Conservation (phyloP, 2,888 invertebrate species). For the Philopedon plagiatum region DNA sequence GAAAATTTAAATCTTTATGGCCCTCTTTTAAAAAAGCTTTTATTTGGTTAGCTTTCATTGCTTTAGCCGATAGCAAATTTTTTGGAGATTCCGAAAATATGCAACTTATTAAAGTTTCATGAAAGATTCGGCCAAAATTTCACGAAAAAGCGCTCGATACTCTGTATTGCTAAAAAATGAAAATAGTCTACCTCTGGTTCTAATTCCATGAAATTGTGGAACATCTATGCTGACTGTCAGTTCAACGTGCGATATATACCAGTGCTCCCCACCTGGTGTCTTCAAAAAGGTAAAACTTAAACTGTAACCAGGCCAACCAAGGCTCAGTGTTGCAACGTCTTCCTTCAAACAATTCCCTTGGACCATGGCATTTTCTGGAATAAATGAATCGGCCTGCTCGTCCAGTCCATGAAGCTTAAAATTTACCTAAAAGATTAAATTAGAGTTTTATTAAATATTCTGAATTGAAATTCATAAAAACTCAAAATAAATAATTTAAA, state of each 20-base stretch:
- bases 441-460: too few species aligned
- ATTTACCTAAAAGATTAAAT: slow-evolving; percentile 60
- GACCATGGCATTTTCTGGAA: slow-evolving; percentile 81
- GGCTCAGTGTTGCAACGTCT: slow-evolving; percentile 79
- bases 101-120: too few species aligned
- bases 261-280: slow-evolving; percentile 91
- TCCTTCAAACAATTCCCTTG: slow-evolving; percentile 83
- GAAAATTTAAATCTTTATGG: too few species aligned
- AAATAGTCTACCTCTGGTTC: slow-evolving; percentile 65
- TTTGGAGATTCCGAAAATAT: too few species aligned
- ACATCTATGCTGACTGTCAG: slow-evolving; percentile 77
- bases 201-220: slow-evolving; percentile 63
- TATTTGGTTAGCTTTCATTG: too few species aligned
- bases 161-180: too few species aligned
- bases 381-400: slow-evolving; percentile 78
- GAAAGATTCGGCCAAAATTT: too few species aligned
- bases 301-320: slow-evolving; percentile 83
- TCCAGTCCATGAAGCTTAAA: slow-evolving; percentile 64
- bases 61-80: too few species aligned
- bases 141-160: too few species aligned
- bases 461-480: too few species aligned
- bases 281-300: slow-evolving; percentile 79
- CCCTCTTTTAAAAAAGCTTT: too few species aligned
- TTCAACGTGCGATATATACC: slow-evolving; percentile 87
- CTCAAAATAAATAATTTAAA: too few species aligned